Evolutionary conservation across 35 echinoderm and acorn worm species (phyloP).

Genomic region (Diadema setosum): DNA sequence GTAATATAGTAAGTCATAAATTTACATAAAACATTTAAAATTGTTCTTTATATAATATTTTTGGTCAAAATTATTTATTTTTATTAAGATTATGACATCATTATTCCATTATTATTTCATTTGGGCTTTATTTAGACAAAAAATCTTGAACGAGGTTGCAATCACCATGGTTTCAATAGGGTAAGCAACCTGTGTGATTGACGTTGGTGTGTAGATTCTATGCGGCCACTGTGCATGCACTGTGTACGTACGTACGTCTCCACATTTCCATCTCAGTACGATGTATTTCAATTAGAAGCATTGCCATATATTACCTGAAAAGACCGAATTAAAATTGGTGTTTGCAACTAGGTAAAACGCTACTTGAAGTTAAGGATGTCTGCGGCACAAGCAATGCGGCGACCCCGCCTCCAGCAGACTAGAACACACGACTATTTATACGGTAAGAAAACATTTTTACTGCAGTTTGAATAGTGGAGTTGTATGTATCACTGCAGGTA

Average conservation of each 20-base stretch:
- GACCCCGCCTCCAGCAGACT: conserved; percentile 69
- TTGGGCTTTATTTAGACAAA: no score
- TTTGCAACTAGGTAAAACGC: background rate
- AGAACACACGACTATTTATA: conserved; percentile 98
- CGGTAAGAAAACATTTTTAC: conserved; percentile 79
- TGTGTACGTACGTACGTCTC: background rate
- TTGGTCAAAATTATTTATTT: background rate
- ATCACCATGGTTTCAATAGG: background rate
- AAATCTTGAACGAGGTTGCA: background rate
- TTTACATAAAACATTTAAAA: background rate
- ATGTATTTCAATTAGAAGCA: no score
- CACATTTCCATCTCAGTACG: no score
- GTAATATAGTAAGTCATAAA: background rate
- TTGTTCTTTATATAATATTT: background rate
- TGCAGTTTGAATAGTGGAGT: no score
- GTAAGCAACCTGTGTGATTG: background rate
- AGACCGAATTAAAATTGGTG: no score
- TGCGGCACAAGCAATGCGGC: conserved; percentile 75
- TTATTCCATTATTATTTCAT: background rate
- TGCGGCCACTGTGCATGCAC: background rate
- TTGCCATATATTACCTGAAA: no score
- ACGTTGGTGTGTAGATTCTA: no score
- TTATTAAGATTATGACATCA: background rate
- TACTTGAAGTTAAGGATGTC: conserved; percentile 65
- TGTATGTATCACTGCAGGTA: no score